Percentiles rank a stretch among this genome's conserved stretches.
Conservation (phyloP, 2,888 invertebrate species). For the Protonemura montana region DNA sequence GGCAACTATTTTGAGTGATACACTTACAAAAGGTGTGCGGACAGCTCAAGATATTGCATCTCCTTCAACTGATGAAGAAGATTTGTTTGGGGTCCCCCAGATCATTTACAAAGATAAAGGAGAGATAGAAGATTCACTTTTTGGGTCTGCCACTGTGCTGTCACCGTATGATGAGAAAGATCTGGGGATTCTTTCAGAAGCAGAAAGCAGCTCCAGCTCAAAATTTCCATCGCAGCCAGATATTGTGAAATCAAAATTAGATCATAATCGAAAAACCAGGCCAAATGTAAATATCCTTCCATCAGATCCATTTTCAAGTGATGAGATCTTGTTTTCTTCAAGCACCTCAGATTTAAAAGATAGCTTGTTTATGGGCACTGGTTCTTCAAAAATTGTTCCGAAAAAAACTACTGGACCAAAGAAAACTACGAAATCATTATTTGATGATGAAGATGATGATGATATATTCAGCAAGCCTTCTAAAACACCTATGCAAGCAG, state of each 20-base stretch:
- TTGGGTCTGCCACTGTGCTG: conserved; percentile 57
- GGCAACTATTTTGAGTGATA: neutral
- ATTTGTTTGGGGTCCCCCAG: conserved; percentile 59
- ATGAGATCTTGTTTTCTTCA: neutral
- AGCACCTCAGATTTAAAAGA: neutral
- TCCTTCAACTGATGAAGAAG: conserved; percentile 61
- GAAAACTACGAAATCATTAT: neutral
- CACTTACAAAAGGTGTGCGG: neutral
- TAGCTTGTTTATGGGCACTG: neutral
- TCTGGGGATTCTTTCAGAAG: neutral
- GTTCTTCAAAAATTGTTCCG: neutral
- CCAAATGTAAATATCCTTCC: neutral
- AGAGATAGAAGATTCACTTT: conserved; percentile 55
- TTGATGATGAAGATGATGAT: neutral
- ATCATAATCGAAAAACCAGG: neutral
- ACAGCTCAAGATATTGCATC: conserved; percentile 52
- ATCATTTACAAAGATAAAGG: conserved; percentile 53
- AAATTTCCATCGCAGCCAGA: neutral
- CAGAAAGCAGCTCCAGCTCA: neutral
- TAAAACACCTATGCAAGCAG: neutral
- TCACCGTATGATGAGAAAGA: conserved; percentile 54
- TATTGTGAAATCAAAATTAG: neutral
- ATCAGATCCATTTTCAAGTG: neutral
- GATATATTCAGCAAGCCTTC: neutral
- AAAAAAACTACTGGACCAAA: neutral